Evolutionary conservation across 64 coral and sea anemone genomes (phyloP), one percentile per base, ranked within the genome.

Genomic region (Stichodactyla helianthus): DNA sequence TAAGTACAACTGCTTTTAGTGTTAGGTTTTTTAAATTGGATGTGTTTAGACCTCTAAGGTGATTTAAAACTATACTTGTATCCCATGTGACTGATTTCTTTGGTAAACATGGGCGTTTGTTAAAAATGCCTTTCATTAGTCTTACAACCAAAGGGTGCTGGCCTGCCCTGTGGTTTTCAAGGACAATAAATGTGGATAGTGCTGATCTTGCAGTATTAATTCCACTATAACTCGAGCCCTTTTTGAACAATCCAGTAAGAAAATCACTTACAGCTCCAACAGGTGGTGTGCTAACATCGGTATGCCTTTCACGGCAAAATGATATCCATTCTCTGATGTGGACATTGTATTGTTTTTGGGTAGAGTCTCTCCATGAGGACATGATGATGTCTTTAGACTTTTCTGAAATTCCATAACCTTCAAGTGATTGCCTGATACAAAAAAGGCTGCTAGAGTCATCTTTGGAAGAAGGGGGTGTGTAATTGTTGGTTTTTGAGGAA

Each of bases 121-220:
- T 79, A 56, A 62, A 91, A 28, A 81, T 77, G 23, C 17, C 89
- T 82, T 86, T 91, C 26, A 91, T 19, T 50, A 91, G 71, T 53
- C 85, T 59, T 28, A 79, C 53, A 59, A 91, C 85, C 74, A 92
- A 82, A 31, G 90, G 90, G 77, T 92, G 86, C 18, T 53, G 67
- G 22, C 88, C 88, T 60, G 82, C 54, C 12, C 35, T 71, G 52
- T 20, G 55, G 9, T 67, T 20, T 10, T 71, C 65, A 51, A 88
- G 68, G n/a, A 27, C 71, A 63, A 92, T 54, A 54, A 83, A 84
- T 7, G 86, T 60, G 26, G 86, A 88, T 26, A 88, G 81, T 35
- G 86, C 86, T 71, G 60, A 83, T 18, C 79, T 55, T 44, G 77
- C 79, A 54, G 79, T 83, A 59, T 83, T 84, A 52, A 88, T 22